Conservation (phyloP, 2,888 invertebrate species). For the Agrotis clavis region DNA sequence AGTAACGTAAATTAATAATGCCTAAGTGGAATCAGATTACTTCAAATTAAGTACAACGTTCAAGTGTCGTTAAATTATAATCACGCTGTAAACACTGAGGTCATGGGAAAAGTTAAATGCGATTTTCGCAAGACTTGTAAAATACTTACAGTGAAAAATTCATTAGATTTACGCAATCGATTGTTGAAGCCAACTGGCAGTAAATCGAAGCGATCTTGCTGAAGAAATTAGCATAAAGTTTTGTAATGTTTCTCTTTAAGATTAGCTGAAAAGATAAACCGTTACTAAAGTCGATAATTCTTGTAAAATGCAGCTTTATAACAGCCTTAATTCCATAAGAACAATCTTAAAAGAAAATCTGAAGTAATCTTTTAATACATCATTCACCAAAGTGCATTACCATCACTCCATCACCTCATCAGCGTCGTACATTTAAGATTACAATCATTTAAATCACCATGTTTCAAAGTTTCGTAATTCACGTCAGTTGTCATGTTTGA, state of each 20-base stretch:
- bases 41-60: constrained; percentile 9
- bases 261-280: constrained; percentile 24
- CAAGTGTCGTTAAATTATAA: constrained; percentile 24
- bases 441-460: constrained; percentile 43
- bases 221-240: constrained; percentile 52
- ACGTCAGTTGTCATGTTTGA: constrained; percentile 48
- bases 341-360: constrained; percentile 39
- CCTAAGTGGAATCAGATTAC: constrained; percentile 10
- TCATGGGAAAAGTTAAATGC: constrained; percentile 57
- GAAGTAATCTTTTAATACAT: constrained; percentile 30
- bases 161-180: constrained; percentile 60
- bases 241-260: constrained; percentile 41
- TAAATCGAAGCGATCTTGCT: constrained; percentile 52
- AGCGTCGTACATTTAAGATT: constrained; percentile 33
- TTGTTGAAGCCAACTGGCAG: constrained; percentile 56
- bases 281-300: neutral
- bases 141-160: constrained; percentile 52
- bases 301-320: neutral
- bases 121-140: constrained; percentile 62
- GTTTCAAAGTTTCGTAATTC: constrained; percentile 50
- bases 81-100: constrained; percentile 41
- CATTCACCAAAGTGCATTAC: constrained; percentile 24
- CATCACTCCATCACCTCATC: constrained; percentile 35
- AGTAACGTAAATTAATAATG: constrained; percentile 19
- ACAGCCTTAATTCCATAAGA: constrained; percentile 17